Evolutionary conservation across 2,113 vertebrate species (phyloP), one percentile per base, ranked within the genome.

Genomic region (Carassius carassius): DNA sequence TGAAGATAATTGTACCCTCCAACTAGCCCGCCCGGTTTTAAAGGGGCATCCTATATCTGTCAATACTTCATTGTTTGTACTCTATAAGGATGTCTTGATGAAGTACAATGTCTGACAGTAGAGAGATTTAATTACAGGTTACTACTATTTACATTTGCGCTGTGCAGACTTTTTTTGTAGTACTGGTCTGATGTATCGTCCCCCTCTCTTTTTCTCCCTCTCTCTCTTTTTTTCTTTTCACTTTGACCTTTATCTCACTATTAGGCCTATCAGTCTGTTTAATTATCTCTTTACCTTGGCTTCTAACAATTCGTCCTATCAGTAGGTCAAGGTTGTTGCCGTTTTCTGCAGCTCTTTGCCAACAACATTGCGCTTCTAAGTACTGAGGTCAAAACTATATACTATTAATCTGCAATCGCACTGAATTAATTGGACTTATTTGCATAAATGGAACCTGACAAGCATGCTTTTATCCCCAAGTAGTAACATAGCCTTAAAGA

Each of bases 251-350:
- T 67, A 81, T 81, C 70, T 77, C 74, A 37, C 74, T 44, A 76
- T 37, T 29, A 63, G 21, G 19, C n/a, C 10, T 63, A 77, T 84
- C 83, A 32, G 41, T 65, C 83, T 69, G 73, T 84, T 76, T 62
- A 72, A 72, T 72, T 72, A 72, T 63, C 49, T 83, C 80, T 82
- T 82, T 72, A 82, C 65, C 80, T 72, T 82, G 67, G 49, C 80
- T 54, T 82, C 65, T 23, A 82, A 41, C 65, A 72, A 25, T 81
- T 63, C 4, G 0, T 35, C 25, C 16, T 67, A 51, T 81, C 19
- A n/a, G 25, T 49, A 82, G 86, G 86, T 87, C 88, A 89, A 73
- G 56, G 54, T 78, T 63, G 62, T 60, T 54, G 54, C 81, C 86
- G 77, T 84, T 78, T 85, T 51, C 44, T 49, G 49, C 56, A 25